phyloP scores from a whole-genome alignment of 1,140 invertebrate genomes.

The Trichonephila inaurata region DNA sequence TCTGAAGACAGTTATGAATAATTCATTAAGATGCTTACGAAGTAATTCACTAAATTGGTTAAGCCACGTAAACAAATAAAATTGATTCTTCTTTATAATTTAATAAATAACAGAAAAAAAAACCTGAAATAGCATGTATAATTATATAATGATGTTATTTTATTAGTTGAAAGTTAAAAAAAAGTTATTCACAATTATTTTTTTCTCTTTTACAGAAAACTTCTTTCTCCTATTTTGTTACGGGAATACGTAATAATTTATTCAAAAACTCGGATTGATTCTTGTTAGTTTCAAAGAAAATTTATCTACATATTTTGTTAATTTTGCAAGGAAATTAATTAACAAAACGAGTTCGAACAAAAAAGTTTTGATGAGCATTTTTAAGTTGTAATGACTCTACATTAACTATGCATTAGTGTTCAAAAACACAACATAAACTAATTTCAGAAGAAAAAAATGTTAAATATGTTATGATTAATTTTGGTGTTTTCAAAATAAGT shows the following conservation, averaged over 20 bases:
- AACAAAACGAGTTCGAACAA: no score
- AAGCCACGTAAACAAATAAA: conserved; percentile 15
- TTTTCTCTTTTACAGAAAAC: not conserved
- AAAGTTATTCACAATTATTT: not conserved
- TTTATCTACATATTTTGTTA: not conserved
- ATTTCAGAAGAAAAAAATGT: no score
- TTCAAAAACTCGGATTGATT: not conserved
- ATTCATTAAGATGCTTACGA: conserved; percentile 2
- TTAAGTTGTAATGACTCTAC: no score
- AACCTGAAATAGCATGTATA: conserved; percentile 7
- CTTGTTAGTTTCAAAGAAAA: not conserved
- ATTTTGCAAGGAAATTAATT: not conserved
- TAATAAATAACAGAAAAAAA: conserved; percentile 43
- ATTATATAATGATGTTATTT: conserved; percentile 69
- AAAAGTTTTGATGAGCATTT: no score
- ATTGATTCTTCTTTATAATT: conserved; percentile 31
- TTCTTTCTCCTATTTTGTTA: not conserved
- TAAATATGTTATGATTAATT: no score
- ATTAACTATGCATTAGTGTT: no score
- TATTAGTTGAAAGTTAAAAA: conserved; percentile 43
- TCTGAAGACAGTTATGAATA: conserved; percentile 1
- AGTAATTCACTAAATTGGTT: not conserved
- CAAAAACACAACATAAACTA: no score
- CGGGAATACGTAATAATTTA: not conserved
- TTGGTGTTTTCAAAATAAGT: no score